Evolutionary conservation across 2,888 invertebrate species (phyloP), one percentile per base, ranked within the genome.

Genomic region (Dolichomitus sp.): DNA sequence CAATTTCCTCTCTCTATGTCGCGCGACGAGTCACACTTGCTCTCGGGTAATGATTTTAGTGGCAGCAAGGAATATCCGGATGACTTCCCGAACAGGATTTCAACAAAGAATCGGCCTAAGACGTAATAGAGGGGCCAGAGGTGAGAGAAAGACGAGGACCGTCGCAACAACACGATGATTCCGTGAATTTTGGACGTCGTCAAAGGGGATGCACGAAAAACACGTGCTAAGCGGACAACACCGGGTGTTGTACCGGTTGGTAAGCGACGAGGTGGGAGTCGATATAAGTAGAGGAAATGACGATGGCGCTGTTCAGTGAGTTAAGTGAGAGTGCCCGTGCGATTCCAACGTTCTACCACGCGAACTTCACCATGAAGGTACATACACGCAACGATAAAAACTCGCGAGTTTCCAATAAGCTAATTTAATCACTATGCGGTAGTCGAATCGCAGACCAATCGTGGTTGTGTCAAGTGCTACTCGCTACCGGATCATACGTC

Each of bases 301-400:
- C 88, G 87, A 87, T 88, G 87, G 88, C 82, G 88, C 89, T 89
- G 87, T 90, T 91, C 92, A 93, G 93, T 93, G 90, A 90, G 92
- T 92, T 92, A 88, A 93, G 93, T 93, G 93, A 93, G 93, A 93
- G 93, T 93, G 91, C 92, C 89, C 91, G 89, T 91, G 92, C 88
- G 90, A 90, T 91, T 90, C 88, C 89, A 84, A 87, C 88, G 88
- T 88, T 89, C 88, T 88, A 90, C 89, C 23, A 1, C 88, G 90
- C 90, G 90, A 90, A 90, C 69, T 84, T 90, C 89, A 91, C 87
- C 87, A 93, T 93, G 93, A 92, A 92, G 93, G 91, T 92, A 92
- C 85, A 85, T 83, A 74, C 61, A 68, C 72, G 68, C 59, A 45
- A 69, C 30, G 66, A 23, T 4, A 30, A 30, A 68, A 42, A 23